Percentiles rank a stretch among this genome's conserved stretches.
Evolutionary conservation across 2,888 invertebrate species (phyloP).

Genomic region (Ormia ochracea): DNA sequence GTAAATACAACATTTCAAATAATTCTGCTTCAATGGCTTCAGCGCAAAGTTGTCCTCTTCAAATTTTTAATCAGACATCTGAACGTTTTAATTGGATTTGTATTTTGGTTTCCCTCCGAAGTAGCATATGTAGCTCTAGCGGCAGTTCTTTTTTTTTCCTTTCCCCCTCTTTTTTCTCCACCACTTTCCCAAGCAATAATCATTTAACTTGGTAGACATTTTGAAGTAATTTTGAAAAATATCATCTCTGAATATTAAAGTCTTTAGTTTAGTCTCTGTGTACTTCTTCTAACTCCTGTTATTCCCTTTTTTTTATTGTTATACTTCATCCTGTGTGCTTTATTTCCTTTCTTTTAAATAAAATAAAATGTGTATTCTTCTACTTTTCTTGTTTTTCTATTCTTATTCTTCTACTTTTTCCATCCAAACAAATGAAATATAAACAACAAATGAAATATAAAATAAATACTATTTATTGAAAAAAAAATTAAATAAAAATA

Average conservation of each 20-base stretch:
- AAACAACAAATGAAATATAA: conserved; percentile 17
- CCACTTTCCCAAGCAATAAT: too few species aligned
- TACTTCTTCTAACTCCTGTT: background rate
- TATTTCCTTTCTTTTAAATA: conserved; percentile 54
- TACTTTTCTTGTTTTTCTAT: conserved; percentile 58
- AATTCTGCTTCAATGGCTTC: too few species aligned
- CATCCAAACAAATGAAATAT: conserved; percentile 52
- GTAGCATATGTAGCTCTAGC: too few species aligned
- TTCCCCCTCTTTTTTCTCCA: too few species aligned
- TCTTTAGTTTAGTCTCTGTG: background rate
- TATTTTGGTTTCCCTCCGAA: too few species aligned
- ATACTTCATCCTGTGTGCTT: conserved; percentile 45
- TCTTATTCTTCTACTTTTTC: conserved; percentile 54
- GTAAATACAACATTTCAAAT: too few species aligned
- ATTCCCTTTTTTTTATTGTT: conserved; percentile 55
- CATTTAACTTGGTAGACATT: too few species aligned
- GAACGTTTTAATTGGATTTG: too few species aligned
- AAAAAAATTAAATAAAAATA: background rate
- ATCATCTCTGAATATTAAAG: background rate
- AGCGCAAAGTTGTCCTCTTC: too few species aligned
- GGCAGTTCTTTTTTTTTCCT: too few species aligned
- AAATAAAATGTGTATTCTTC: conserved; percentile 54
- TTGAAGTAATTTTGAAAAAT: too few species aligned
- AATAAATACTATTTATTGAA: conserved; percentile 29
- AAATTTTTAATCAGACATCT: too few species aligned